phyloP scores from a whole-genome alignment of 1,140 invertebrate species.

The Zaprionus inermis region DNA sequence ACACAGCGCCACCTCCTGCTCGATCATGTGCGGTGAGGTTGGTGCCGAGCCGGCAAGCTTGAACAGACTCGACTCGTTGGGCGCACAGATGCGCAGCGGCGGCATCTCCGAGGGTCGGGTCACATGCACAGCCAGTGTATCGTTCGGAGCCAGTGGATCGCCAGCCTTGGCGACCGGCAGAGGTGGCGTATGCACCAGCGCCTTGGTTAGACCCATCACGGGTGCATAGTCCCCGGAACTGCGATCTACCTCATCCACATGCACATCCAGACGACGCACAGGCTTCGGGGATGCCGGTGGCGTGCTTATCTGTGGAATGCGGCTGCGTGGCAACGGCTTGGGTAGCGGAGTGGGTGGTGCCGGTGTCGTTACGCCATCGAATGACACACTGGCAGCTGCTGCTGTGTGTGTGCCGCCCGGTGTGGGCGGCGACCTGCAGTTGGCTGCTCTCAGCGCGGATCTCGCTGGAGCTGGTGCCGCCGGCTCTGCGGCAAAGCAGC shows the following conservation, averaged over 20 bases:
- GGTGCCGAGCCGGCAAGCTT: constrained; percentile 68
- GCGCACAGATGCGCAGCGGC: constrained; percentile 50
- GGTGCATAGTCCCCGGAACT: constrained; percentile 68
- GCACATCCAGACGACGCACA: constrained; percentile 29
- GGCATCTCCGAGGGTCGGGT: constrained; percentile 64
- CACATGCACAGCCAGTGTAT: constrained; percentile 53
- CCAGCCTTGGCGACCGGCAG: not conserved
- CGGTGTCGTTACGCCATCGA: not conserved
- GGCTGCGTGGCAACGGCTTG: constrained; percentile 68
- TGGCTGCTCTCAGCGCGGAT: not conserved
- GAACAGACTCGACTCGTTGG: constrained; percentile 76
- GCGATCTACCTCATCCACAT: constrained; percentile 60
- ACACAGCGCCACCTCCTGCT: constrained; percentile 53
- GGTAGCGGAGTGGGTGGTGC: constrained; percentile 35
- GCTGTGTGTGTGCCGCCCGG: not conserved
- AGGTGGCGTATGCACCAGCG: constrained; percentile 68
- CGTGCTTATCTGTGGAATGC: constrained; percentile 73
- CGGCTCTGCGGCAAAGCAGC: constrained; percentile 56
- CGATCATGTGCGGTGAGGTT: constrained; percentile 57
- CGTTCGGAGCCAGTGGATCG: constrained; percentile 67
- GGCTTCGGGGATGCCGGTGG: constrained; percentile 70
- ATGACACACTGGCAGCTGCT: not conserved
- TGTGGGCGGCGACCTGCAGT: constrained; percentile 7
- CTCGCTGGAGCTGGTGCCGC: not conserved
- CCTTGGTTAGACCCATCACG: constrained; percentile 57